Conservation (phyloP, 1,140 invertebrate species). For the Epicauta chinensis region DNA sequence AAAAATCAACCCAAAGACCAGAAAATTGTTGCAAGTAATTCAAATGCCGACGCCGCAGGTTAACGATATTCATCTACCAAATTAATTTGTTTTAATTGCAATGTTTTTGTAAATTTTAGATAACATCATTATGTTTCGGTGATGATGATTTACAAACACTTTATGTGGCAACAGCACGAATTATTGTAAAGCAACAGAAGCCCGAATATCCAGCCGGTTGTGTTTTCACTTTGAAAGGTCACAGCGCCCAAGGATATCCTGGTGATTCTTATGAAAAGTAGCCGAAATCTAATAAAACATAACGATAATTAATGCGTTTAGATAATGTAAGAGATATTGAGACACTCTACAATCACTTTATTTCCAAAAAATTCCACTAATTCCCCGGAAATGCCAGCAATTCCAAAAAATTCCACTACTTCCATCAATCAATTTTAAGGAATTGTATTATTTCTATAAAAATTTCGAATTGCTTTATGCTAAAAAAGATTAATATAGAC, state of each 20-base stretch:
- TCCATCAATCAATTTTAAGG: no score
- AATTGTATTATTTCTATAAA: no score
- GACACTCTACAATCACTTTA: no score
- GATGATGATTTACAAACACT: constrained; percentile 3
- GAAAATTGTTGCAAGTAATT: constrained; percentile 21
- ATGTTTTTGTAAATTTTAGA: constrained; percentile 22
- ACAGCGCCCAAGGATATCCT: neutral
- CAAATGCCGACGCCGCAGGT: constrained; percentile 9
- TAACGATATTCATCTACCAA: constrained; percentile 35
- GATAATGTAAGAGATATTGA: no score
- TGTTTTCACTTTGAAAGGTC: constrained; percentile 7
- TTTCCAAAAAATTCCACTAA: no score
- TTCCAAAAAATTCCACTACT: no score
- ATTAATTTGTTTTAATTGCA: constrained; percentile 52
- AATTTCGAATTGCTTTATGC: no score
- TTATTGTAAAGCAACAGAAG: neutral
- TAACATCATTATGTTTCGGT: constrained; percentile 2
- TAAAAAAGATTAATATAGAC: no score
- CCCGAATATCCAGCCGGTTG: constrained; percentile 13
- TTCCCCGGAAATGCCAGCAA: no score
- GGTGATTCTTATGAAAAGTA: no score
- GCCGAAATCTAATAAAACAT: no score
- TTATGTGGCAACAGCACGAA: constrained; percentile 12
- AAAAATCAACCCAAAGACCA: constrained; percentile 36
- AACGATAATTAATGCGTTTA: no score